Conservation (phyloP, 1,140 invertebrate genomes). For the Zaprionus ghesquierei region DNA sequence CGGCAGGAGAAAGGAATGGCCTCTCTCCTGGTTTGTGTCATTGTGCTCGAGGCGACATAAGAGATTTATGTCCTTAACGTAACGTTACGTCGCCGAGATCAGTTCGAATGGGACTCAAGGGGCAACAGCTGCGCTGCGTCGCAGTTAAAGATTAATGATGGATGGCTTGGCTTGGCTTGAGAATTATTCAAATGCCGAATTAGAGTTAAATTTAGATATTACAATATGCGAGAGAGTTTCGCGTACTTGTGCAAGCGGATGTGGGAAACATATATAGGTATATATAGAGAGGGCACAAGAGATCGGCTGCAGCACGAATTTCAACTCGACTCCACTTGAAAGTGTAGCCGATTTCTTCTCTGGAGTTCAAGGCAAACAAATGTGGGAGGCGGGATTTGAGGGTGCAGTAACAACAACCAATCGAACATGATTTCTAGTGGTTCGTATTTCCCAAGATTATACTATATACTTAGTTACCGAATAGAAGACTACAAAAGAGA, state of each 20-base stretch:
- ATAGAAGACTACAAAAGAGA: slow-evolving; percentile 4
- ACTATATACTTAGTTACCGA: neutral
- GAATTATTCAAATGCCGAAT: neutral
- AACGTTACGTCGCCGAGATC: neutral
- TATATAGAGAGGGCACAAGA: neutral
- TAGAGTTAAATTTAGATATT: slow-evolving; percentile 41
- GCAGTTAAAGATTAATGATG: slow-evolving; percentile 43
- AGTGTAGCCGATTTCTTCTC: neutral
- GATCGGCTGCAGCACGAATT: slow-evolving; percentile 27
- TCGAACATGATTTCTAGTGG: neutral
- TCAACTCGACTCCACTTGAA: too few species aligned
- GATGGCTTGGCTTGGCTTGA: neutral
- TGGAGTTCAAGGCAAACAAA: neutral
- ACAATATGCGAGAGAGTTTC: slow-evolving; percentile 3
- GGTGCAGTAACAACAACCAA: neutral
- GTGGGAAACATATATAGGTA: neutral
- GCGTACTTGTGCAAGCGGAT: slow-evolving; percentile 19
- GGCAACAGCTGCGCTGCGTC: slow-evolving; percentile 29
- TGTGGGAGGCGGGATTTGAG: slow-evolving; percentile 1
- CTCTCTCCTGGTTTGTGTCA: neutral
- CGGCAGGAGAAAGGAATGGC: neutral
- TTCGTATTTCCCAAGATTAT: neutral
- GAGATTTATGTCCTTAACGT: slow-evolving; percentile 28
- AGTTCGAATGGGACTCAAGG: too few species aligned
- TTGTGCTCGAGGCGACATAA: slow-evolving; percentile 24